Evolutionary conservation across 2,113 vertebrate genomes (phyloP).

Genomic region (Myrmecophaga tridactyla): DNA sequence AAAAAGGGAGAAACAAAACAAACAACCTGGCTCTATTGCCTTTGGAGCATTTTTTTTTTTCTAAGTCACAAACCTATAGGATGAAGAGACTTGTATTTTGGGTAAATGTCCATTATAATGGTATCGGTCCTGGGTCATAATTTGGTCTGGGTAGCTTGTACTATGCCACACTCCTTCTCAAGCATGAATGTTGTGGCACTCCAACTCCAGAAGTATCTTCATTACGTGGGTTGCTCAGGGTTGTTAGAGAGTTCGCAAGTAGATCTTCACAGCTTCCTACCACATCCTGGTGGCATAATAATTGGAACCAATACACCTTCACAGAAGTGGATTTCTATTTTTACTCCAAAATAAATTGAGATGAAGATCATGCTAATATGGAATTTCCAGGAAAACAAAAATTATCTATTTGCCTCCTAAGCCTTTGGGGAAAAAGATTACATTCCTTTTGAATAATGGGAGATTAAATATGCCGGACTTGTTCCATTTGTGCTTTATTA

Average conservation of each 20-base stretch:
- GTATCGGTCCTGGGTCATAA: neutral
- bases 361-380: slow-evolving; percentile 48
- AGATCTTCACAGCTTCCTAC: neutral
- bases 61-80: neutral
- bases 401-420: slow-evolving; percentile 55
- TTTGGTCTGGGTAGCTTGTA: neutral
- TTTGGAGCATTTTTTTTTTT: neutral
- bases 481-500: slow-evolving; percentile 57
- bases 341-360: slow-evolving; percentile 38
- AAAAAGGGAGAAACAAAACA: neutral
- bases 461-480: slow-evolving; percentile 51
- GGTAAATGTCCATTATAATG: neutral
- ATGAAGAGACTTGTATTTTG: neutral
- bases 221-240: neutral
- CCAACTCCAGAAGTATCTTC: neutral
- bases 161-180: neutral
- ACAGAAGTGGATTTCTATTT: slow-evolving; percentile 11
- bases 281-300: neutral
- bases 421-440: slow-evolving; percentile 27
- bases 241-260: neutral
- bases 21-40: neutral
- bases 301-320: neutral
- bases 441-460: slow-evolving; percentile 59
- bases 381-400: slow-evolving; percentile 54
- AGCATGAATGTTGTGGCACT: neutral